Evolutionary conservation across 2,113 vertebrate species (phyloP).

Genomic region (Sapayoa aenigma): DNA sequence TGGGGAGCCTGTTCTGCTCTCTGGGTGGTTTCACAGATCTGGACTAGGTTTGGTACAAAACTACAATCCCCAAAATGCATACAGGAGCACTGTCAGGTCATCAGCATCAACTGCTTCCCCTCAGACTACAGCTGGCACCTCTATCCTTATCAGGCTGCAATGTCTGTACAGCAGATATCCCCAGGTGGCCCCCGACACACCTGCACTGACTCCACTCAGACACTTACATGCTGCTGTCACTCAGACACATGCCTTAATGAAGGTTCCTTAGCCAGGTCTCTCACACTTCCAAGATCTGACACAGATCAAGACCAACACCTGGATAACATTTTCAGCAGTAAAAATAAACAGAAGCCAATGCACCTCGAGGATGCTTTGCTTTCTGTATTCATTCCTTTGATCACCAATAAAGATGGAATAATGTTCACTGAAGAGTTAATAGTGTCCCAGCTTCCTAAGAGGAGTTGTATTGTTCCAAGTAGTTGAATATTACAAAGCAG

Average conservation of each 20-base stretch:
- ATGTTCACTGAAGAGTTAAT: not conserved
- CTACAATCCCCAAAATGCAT: not conserved
- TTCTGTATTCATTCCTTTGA: not conserved
- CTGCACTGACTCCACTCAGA: not conserved
- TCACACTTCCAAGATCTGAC: not conserved
- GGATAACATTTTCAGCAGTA: not conserved
- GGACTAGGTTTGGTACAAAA: not conserved
- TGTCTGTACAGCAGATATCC: not conserved
- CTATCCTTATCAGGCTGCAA: not conserved
- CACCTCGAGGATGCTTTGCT: not conserved
- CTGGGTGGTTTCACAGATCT: not conserved
- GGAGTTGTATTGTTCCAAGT: not conserved
- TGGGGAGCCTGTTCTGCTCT: not conserved
- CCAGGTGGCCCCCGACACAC: rapidly evolving
- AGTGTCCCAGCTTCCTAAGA: not conserved
- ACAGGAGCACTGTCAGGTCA: not conserved
- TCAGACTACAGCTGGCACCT: not conserved
- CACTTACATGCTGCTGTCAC: not conserved
- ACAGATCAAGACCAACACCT: not conserved
- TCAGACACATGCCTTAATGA: not conserved
- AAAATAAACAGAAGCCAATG: not conserved
- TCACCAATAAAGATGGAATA: not conserved
- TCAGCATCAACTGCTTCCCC: not conserved
- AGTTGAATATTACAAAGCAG: not conserved
- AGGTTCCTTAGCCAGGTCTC: not conserved